Percentiles rank a stretch among this genome's conserved stretches.
These are phyloP conservation scores for Dryococelus australis DNA, from an alignment of 2,888 invertebrate genomes.

Conservation along the genomic window DNA sequence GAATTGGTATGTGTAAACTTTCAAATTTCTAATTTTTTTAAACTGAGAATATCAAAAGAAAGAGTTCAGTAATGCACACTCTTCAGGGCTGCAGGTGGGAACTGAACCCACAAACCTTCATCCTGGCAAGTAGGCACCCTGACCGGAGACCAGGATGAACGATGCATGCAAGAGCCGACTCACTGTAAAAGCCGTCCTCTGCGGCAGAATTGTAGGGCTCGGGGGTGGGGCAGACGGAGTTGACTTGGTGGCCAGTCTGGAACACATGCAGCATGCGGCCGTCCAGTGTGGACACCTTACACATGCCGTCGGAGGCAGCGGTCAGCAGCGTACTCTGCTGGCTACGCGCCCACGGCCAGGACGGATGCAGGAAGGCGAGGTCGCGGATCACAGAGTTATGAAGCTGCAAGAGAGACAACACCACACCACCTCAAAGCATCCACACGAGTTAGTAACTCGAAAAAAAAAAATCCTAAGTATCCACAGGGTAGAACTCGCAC, in stretches of 20 bases:
- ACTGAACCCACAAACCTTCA: too few relatives aligned
- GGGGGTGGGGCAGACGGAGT: constrained; percentile 59
- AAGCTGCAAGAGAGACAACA: constrained; percentile 52
- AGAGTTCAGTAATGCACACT: too few relatives aligned
- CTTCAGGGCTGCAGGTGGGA: too few relatives aligned
- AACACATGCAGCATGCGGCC: constrained; percentile 58
- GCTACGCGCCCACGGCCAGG: constrained; percentile 60
- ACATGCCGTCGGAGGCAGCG: constrained; percentile 58
- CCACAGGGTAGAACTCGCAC: not conserved
- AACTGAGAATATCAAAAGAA: too few relatives aligned
- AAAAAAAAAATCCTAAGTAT: constrained; percentile 21
- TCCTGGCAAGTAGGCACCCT: too few relatives aligned
- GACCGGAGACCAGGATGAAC: too few relatives aligned
- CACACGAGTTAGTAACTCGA: not conserved
- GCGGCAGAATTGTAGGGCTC: constrained; percentile 56
- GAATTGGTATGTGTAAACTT: too few relatives aligned
- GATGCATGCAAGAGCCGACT: too few relatives aligned
- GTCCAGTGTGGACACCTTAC: constrained; percentile 59
- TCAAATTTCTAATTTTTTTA: too few relatives aligned
- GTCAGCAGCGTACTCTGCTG: constrained; percentile 58
- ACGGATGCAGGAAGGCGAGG: constrained; percentile 59
- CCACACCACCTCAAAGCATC: too few relatives aligned
- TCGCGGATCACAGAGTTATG: constrained; percentile 59
- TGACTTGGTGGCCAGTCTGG: constrained; percentile 58
- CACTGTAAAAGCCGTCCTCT: constrained; percentile 59